Percentiles rank a stretch among this genome's conserved stretches.
Conservation (phyloP, 2,888 invertebrate genomes). For the Ichneumoninae sp. region DNA sequence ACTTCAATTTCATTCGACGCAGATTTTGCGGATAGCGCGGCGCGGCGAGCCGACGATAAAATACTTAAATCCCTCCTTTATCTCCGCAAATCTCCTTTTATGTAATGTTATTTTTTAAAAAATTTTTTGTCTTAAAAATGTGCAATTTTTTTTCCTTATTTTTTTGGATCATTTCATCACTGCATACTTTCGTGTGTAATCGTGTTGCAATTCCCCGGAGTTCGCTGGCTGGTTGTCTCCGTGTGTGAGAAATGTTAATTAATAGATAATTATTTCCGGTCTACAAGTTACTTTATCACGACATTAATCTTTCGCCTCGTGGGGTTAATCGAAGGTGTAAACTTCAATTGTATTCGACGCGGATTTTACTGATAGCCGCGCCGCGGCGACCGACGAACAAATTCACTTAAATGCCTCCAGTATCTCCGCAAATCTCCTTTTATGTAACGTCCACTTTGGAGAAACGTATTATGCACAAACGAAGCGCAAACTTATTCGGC, state of each 20-base stretch:
- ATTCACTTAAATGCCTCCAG: not conserved
- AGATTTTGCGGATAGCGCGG: not conserved
- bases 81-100: not conserved
- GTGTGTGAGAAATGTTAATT: too few relatives aligned
- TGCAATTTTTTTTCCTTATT: not conserved
- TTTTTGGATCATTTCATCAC: not conserved
- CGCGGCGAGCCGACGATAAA: not conserved
- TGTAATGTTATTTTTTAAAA: not conserved
- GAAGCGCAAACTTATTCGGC: slow-evolving; percentile 47
- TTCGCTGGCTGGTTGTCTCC: not conserved
- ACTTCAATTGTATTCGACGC: not conserved
- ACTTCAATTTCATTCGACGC: not conserved
- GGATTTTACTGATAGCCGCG: not conserved
- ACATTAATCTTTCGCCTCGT: not conserved
- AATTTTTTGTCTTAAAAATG: not conserved
- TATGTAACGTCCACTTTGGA: slow-evolving; percentile 1
- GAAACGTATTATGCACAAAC: slow-evolving; percentile 4
- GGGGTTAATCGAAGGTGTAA: not conserved
- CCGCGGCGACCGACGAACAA: not conserved
- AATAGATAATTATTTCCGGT: not conserved
- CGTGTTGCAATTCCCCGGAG: not conserved
- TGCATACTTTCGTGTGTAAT: not conserved
- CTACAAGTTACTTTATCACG: not conserved
- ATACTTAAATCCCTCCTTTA: not conserved
- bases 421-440: not conserved